Evolutionary conservation across 2,113 vertebrate species (phyloP).

Genomic region (Cnemophilus loriae): DNA sequence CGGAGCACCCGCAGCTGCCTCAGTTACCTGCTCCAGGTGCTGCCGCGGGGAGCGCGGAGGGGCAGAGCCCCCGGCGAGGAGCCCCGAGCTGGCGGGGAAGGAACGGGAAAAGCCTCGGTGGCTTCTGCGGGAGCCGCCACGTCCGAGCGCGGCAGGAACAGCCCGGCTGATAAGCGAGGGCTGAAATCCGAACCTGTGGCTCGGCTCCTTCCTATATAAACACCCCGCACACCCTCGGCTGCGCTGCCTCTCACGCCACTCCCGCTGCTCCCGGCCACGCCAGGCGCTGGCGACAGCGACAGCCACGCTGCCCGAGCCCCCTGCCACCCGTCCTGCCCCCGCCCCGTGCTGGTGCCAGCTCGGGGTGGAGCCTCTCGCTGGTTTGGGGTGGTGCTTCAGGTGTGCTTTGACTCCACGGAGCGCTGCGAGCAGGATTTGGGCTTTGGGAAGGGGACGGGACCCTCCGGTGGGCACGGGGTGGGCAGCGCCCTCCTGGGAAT

Average conservation of each 20-base stretch:
- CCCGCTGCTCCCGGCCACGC: constrained; percentile 22
- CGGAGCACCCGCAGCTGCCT: background rate
- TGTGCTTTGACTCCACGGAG: background rate
- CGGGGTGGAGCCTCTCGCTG: background rate
- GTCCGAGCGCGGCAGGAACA: constrained; percentile 1
- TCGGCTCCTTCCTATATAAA: constrained; percentile 62
- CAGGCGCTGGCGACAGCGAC: background rate
- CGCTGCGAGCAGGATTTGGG: rapidly evolving
- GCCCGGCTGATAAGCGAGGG: constrained; percentile 14
- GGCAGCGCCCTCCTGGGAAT: background rate
- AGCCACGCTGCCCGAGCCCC: background rate
- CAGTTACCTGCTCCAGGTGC: constrained; percentile 47
- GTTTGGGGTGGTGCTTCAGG: background rate
- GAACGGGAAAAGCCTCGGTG: background rate
- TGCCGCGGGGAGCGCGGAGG: background rate
- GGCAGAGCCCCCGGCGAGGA: background rate
- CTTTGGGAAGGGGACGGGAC: background rate
- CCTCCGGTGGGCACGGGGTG: rapidly evolving
- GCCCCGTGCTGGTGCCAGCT: rapidly evolving
- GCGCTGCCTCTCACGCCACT: constrained; percentile 38
- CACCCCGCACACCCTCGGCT: background rate
- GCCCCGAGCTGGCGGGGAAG: background rate
- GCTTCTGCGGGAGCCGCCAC: background rate
- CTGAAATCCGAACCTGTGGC: constrained; percentile 70
- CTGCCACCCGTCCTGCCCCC: rapidly evolving